A percentile compares a stretch with the other conserved stretches of the same genome.
These are phyloP conservation scores for Apeira syringaria DNA, from an alignment of 2,888 invertebrate species.

Conservation along the genomic window DNA sequence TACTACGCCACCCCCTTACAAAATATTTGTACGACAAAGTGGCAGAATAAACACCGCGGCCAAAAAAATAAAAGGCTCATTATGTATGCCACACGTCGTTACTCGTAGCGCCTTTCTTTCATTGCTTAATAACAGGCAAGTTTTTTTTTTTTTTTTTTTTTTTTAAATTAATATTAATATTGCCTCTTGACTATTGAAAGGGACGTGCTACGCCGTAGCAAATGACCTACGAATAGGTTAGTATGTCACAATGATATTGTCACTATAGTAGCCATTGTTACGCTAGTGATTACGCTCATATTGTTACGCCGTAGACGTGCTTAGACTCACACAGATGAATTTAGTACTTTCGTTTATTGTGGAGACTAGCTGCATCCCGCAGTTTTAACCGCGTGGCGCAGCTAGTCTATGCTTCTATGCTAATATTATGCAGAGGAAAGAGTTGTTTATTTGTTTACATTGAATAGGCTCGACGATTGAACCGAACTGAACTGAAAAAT, in stretches of 20 bases:
- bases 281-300: neutral
- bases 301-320: neutral
- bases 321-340: no score
- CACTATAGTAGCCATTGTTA: neutral
- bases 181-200: neutral
- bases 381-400: no score
- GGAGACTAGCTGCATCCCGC: no score
- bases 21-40: slow-evolving; percentile 21
- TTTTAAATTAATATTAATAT: no score
- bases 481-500: no score
- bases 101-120: slow-evolving; percentile 18
- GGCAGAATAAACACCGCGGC: slow-evolving; percentile 9
- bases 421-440: no score
- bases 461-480: no score
- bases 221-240: neutral
- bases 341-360: no score
- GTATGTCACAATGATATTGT: neutral
- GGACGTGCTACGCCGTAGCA: slow-evolving; percentile 4
- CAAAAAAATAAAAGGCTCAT: slow-evolving; percentile 10
- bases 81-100: slow-evolving; percentile 20
- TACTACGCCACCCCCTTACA: slow-evolving; percentile 24
- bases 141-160: no score
- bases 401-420: no score
- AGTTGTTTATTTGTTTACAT: no score
- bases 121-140: no score